Evolutionary conservation across 2,113 vertebrate species (phyloP).

Genomic region (Caranx melampygus): DNA sequence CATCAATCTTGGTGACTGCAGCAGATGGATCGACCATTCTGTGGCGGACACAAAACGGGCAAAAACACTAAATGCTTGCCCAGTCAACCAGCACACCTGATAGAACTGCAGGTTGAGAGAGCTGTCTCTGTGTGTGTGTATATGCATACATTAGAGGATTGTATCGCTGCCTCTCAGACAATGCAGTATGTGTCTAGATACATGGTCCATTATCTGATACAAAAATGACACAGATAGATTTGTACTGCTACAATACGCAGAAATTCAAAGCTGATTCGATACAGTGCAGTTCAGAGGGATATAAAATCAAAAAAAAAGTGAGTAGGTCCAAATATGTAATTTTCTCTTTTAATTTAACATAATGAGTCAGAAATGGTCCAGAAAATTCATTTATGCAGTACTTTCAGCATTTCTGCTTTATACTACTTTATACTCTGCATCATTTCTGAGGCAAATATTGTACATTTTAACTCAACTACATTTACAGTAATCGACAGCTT

Average conservation of each 20-base stretch:
- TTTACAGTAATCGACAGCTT: background rate
- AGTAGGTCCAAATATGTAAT: too few relatives aligned
- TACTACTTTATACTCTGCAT: background rate
- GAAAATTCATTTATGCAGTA: background rate
- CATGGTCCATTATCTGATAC: background rate
- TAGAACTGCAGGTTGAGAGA: constrained; percentile 5
- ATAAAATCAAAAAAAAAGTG: too few relatives aligned
- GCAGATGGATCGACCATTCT: constrained; percentile 64
- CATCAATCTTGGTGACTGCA: constrained; percentile 52
- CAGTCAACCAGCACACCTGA: constrained; percentile 45
- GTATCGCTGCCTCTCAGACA: background rate
- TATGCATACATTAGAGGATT: background rate
- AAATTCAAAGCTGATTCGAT: background rate
- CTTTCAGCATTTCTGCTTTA: background rate
- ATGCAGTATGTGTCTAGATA: background rate
- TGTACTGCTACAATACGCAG: background rate
- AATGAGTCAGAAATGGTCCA: background rate
- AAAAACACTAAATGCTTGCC: constrained; percentile 39
- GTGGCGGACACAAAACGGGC: constrained; percentile 42
- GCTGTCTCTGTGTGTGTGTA: constrained; percentile 8
- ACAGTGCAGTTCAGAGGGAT: background rate
- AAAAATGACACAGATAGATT: background rate
- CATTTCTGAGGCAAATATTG: background rate
- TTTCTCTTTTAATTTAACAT: too few relatives aligned
- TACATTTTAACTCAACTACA: background rate